A percentile compares a stretch with the other conserved stretches of the same genome.
phyloP scores from a whole-genome alignment of 2,113 vertebrate genomes.

The Thryonomys swinderianus region DNA sequence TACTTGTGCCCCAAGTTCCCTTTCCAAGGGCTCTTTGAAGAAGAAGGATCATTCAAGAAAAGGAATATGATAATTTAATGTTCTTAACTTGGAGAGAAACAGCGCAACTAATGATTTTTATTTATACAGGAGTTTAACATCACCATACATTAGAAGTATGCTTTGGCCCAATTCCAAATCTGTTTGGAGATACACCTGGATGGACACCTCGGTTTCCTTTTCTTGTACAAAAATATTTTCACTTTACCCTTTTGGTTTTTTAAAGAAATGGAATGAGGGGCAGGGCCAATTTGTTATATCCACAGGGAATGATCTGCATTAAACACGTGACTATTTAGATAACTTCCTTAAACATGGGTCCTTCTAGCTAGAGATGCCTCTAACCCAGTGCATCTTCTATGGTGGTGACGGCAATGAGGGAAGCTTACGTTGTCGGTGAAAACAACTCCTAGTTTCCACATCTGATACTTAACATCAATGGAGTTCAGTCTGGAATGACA shows the following conservation, averaged over 20 bases:
- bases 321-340: background rate
- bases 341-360: background rate
- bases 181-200: background rate
- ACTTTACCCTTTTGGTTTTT: background rate
- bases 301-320: background rate
- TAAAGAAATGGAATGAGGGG: background rate
- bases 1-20: background rate
- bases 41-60: background rate
- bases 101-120: background rate
- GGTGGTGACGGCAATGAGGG: background rate
- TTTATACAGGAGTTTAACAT: background rate
- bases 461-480: slow-evolving; percentile 98
- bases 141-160: background rate
- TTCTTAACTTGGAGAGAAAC: background rate
- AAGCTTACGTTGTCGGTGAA: slow-evolving; percentile 97
- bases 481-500: slow-evolving; percentile 92
- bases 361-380: background rate
- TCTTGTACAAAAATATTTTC: background rate
- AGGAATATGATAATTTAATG: background rate
- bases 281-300: background rate
- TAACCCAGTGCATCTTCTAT: background rate
- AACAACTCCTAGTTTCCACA: slow-evolving; percentile 98
- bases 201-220: background rate
- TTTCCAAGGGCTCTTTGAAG: background rate
- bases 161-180: background rate